phyloP scores from a whole-genome alignment of 2,113 vertebrate species.

The Hyaena hyaena region DNA sequence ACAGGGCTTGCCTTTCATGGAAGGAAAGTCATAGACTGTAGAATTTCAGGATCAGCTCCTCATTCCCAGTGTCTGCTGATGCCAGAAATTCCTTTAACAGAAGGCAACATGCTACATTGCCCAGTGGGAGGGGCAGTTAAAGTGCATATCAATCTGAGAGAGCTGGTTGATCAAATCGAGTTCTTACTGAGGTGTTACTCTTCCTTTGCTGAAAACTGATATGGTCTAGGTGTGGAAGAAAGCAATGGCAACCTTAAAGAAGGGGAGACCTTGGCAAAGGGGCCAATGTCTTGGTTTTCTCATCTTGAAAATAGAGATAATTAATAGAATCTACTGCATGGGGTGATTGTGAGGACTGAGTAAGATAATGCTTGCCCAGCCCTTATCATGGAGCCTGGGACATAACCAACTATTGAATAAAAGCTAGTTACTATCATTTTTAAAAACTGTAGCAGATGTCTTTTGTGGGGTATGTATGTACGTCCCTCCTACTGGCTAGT shows the following conservation, averaged over 20 bases:
- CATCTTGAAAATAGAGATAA: background rate
- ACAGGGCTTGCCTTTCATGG: background rate
- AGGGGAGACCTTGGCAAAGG: background rate
- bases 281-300: background rate
- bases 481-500: background rate
- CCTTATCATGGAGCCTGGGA: background rate
- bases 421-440: background rate
- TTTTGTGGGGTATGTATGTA: background rate
- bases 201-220: background rate
- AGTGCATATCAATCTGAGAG: background rate
- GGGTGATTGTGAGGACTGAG: background rate
- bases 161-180: background rate
- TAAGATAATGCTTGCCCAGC: background rate
- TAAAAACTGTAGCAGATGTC: background rate
- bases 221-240: background rate
- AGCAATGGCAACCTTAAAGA: background rate
- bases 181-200: background rate
- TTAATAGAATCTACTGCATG: background rate
- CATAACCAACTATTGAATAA: background rate
- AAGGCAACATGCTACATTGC: background rate
- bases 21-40: background rate
- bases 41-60: background rate
- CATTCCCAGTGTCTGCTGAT: background rate
- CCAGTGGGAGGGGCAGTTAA: background rate
- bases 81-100: background rate